A percentile compares a stretch with the other conserved stretches of the same genome.
Evolutionary conservation across 2,888 invertebrate species (phyloP).

Genomic region (Hartigia nigra): DNA sequence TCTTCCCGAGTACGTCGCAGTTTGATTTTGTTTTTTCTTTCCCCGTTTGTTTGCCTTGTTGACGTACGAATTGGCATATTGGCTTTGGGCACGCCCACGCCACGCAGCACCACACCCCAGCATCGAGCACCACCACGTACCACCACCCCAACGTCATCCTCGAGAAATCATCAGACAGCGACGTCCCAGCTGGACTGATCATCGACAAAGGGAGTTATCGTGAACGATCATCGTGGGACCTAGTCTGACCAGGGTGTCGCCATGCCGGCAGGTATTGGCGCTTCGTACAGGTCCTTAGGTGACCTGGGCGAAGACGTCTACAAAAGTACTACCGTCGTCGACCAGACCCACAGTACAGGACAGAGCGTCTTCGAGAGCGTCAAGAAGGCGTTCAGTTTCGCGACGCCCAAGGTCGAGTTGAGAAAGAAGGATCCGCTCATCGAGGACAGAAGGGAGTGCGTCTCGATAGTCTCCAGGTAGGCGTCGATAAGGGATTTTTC

Average conservation of each 20-base stretch:
- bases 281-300: slow-evolving; percentile 73
- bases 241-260: slow-evolving; percentile 37
- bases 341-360: slow-evolving; percentile 68
- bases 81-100: slow-evolving; percentile 46
- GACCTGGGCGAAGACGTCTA: slow-evolving; percentile 72
- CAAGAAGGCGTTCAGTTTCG: slow-evolving; percentile 72
- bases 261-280: slow-evolving; percentile 75
- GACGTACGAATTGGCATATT: slow-evolving; percentile 58
- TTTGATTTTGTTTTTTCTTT: slow-evolving; percentile 36
- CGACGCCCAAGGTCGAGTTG: slow-evolving; percentile 63
- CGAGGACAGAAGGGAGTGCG: slow-evolving; percentile 61
- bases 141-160: no score
- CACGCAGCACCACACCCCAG: not conserved
- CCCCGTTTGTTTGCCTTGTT: slow-evolving; percentile 59
- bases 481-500: slow-evolving; percentile 15
- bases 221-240: slow-evolving; percentile 29
- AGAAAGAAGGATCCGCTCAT: slow-evolving; percentile 63
- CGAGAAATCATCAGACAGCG: not conserved
- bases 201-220: not conserved
- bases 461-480: slow-evolving; percentile 65
- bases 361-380: slow-evolving; percentile 71
- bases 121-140: not conserved
- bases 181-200: not conserved
- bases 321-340: slow-evolving; percentile 72
- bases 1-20: not conserved